phyloP scores from a whole-genome alignment of 2,797 vertebrate genomes.

The Jordanella pulchra region DNA sequence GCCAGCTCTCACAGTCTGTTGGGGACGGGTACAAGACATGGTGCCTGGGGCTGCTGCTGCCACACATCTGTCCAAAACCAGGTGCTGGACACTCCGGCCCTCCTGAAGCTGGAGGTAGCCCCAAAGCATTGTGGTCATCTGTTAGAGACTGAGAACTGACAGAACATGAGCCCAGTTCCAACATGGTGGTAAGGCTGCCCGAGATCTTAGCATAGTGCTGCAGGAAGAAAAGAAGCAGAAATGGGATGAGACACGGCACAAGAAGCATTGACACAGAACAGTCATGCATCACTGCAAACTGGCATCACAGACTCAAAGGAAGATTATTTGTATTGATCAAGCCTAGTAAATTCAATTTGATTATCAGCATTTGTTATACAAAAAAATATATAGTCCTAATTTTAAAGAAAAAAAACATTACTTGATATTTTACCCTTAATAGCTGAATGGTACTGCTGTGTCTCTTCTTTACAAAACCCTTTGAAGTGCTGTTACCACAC shows the following conservation, averaged over 20 bases:
- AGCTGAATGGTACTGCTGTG: not conserved
- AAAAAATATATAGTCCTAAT: not conserved
- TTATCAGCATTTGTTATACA: not conserved
- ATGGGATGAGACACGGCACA: slow-evolving; percentile 8
- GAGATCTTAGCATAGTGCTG: slow-evolving; percentile 88
- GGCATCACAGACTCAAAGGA: slow-evolving; percentile 6
- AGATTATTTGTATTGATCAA: not conserved
- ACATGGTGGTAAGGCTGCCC: slow-evolving; percentile 79
- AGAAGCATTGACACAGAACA: slow-evolving; percentile 7
- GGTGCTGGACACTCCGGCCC: slow-evolving; percentile 31
- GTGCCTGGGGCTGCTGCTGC: slow-evolving; percentile 63
- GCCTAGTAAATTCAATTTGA: not conserved
- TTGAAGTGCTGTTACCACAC: not conserved
- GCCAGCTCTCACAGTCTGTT: slow-evolving; percentile 86
- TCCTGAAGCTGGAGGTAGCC: slow-evolving; percentile 38
- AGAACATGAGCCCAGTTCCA: slow-evolving; percentile 86
- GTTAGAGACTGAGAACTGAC: slow-evolving; percentile 82
- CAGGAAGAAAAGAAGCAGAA: slow-evolving; percentile 28
- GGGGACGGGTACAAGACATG: slow-evolving; percentile 77
- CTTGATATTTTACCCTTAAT: not conserved
- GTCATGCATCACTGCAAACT: not conserved
- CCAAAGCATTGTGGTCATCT: slow-evolving; percentile 75
- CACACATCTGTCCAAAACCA: slow-evolving; percentile 59
- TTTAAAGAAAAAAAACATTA: not conserved
- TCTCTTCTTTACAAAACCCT: not conserved